Base-by-base conservation (phyloP, 2,888 invertebrate species). In the Tetrapedia diversipes region DNA sequence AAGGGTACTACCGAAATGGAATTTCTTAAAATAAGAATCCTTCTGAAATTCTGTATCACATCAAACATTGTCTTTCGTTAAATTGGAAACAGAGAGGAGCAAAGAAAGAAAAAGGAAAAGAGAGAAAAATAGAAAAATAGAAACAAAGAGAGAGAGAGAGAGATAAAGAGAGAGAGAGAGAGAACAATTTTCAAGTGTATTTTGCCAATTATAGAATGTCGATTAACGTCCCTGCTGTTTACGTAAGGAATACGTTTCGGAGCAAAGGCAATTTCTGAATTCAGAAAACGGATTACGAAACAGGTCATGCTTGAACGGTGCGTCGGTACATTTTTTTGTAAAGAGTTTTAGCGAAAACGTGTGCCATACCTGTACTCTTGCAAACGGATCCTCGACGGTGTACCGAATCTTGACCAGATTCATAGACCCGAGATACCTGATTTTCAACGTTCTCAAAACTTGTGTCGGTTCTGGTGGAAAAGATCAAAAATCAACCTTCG, bases 401-500 rank as follows among this genome's bases (percentile, higher is more conserved):
- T 24, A 34, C 29, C n/a, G 60, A 61, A 47, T 22, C 16, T 54
- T 7, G 54, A 6, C 56, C 56, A 56, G 39, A 76, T 61, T 76
- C 76, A 75, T 75, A 64, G 56, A 74, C 68, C 24, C 67, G 61
- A 32, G 51, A 29, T 47, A 53, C 22, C 57, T 51, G 29, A 27
- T 34, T 66, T 43, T 60, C 54, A 45, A 54, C 32, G 61, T 61
- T 61, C 19, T 51, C 24, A 29, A 77, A 49, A 57, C 14, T n/a
- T 32, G 60, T 19, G 49, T 66, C 41, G 70, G 27, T 53, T 39
- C 64, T 64, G 79, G 51, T 43, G 34, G 59, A 67, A 78, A 63
- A 32, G 41, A n/a, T n/a, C n/a, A 54, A 73, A 51, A 74, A 75
- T 86, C 78, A 86, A 79, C 86, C 89, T 63, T 81, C 81, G 86